Evolutionary conservation across 2,113 vertebrate genomes (phyloP).

Genomic region (Sapayoa aenigma): DNA sequence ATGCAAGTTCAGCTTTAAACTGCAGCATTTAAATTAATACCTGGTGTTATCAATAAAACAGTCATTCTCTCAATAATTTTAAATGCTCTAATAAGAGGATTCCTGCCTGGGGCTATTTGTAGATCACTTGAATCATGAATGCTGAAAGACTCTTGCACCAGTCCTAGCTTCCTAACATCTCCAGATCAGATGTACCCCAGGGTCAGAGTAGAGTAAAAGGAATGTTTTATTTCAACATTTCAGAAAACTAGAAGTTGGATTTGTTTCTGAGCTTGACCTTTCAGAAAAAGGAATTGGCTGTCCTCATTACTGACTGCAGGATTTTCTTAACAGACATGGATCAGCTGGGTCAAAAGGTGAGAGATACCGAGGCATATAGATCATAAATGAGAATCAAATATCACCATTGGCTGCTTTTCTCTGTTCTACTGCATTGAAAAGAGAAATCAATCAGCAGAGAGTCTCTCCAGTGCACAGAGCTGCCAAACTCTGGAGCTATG

Average conservation of each 20-base stretch:
- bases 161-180: background rate
- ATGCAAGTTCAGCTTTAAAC: background rate
- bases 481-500: background rate
- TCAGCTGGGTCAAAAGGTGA: constrained; percentile 17
- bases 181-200: background rate
- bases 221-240: background rate
- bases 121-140: background rate
- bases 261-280: constrained; percentile 25
- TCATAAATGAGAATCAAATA: background rate
- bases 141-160: background rate
- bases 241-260: background rate
- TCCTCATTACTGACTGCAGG: constrained; percentile 8
- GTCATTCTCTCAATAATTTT: background rate
- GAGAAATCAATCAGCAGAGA: background rate
- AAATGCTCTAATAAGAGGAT: background rate
- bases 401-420: background rate
- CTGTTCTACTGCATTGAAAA: background rate
- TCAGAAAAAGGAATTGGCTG: constrained; percentile 1
- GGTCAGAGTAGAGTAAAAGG: background rate
- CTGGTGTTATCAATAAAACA: background rate
- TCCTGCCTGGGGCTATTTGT: background rate
- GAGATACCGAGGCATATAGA: background rate
- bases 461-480: background rate
- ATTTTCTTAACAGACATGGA: constrained; percentile 15
- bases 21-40: background rate